phyloP scores from a whole-genome alignment of 2,888 invertebrate species.

The Cataglyphis cursor region DNA sequence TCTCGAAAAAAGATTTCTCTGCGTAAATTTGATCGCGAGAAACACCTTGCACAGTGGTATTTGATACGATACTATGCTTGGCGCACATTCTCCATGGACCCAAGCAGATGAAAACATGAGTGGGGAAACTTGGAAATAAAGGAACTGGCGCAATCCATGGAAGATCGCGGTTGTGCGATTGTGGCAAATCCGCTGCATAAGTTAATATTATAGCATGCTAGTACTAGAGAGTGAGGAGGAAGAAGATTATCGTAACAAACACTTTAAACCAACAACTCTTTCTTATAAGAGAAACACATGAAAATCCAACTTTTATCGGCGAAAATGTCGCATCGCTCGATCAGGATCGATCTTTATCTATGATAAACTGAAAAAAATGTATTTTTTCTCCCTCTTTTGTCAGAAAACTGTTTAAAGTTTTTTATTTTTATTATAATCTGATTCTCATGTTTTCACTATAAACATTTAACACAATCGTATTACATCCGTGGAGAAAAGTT shows the following conservation, averaged over 20 bases:
- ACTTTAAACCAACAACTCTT: not conserved
- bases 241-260: not conserved
- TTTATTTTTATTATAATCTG: not conserved
- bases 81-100: slow-evolving; percentile 42
- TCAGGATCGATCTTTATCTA: not conserved
- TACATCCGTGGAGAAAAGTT: not conserved
- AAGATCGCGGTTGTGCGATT: slow-evolving; percentile 25
- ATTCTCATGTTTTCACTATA: not conserved
- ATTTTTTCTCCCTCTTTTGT: not conserved
- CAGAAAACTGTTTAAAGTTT: not conserved
- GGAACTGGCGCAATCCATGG: slow-evolving; percentile 60
- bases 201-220: not conserved
- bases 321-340: not conserved
- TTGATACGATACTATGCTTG: slow-evolving; percentile 67
- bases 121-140: slow-evolving; percentile 77
- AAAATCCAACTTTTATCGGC: slow-evolving; percentile 15
- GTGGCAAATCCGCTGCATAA: slow-evolving; percentile 23
- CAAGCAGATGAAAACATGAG: slow-evolving; percentile 75
- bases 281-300: not conserved
- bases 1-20: not conserved
- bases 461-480: not conserved
- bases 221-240: not conserved
- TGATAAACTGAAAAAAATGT: not conserved
- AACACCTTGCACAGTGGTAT: slow-evolving; percentile 64
- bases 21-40: slow-evolving; percentile 24